Conservation (phyloP, 2,113 vertebrate species). For the Rhinolophus sinicus region DNA sequence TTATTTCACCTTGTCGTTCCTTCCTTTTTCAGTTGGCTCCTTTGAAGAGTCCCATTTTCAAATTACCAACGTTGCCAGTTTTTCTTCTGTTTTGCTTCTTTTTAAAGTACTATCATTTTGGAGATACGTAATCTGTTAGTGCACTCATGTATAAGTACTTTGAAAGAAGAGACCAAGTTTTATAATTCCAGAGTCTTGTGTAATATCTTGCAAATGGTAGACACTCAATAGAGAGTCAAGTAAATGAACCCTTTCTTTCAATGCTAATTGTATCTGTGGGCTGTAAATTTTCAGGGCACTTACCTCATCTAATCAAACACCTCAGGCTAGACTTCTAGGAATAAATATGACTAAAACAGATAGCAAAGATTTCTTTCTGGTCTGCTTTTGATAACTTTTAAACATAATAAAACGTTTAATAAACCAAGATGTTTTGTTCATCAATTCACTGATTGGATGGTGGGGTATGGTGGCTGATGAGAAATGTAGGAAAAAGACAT, state of each 20-base stretch:
- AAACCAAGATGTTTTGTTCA: constrained; percentile 2
- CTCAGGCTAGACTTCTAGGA: constrained; percentile 12
- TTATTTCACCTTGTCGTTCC: not conserved
- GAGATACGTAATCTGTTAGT: not conserved
- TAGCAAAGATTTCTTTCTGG: not conserved
- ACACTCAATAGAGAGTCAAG: not conserved
- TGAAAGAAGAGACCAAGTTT: constrained; percentile 17
- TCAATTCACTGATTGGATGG: not conserved
- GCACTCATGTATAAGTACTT: not conserved
- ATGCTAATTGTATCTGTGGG: not conserved
- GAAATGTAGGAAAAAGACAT: not conserved
- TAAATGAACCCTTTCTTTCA: not conserved
- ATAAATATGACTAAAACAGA: not conserved
- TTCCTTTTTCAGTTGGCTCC: not conserved
- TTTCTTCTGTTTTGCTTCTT: not conserved
- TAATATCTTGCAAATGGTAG: not conserved
- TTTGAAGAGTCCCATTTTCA: not conserved
- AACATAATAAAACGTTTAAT: not conserved
- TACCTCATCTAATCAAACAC: not conserved
- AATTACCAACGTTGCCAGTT: not conserved
- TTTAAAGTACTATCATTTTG: not conserved
- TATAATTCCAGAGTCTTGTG: not conserved
- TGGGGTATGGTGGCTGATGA: not conserved
- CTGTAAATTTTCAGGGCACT: not conserved
- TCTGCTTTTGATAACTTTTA: not conserved